Conservation (phyloP, 2,888 invertebrate species). For the Deroplatys truncata region DNA sequence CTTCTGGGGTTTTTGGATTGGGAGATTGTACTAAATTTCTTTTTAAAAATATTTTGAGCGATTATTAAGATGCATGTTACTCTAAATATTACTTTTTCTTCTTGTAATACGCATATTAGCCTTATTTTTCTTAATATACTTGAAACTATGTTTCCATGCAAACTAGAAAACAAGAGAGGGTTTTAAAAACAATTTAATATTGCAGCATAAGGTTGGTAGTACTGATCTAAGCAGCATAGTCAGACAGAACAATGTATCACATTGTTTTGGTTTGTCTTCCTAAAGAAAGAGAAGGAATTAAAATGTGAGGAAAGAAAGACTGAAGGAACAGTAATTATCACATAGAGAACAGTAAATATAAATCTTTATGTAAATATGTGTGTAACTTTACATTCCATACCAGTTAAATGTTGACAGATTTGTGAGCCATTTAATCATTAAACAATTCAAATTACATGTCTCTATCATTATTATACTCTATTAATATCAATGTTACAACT, state of each 20-base stretch:
- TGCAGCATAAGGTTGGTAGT: not conserved
- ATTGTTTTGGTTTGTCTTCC: not conserved
- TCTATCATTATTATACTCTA: not conserved
- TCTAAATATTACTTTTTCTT: too few relatives aligned
- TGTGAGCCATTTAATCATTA: not conserved
- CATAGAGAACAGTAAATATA: not conserved
- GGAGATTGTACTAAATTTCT: too few relatives aligned
- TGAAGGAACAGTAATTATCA: not conserved
- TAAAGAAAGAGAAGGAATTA: not conserved
- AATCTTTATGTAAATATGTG: not conserved
- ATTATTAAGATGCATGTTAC: too few relatives aligned
- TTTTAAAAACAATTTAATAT: too few relatives aligned
- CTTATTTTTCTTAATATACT: too few relatives aligned
- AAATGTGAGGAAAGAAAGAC: not conserved
- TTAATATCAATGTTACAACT: not conserved
- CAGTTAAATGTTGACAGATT: not conserved
- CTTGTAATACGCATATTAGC: too few relatives aligned
- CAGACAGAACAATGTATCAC: not conserved
- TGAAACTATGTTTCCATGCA: too few relatives aligned
- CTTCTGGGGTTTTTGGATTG: too few relatives aligned
- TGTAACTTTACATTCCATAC: not conserved
- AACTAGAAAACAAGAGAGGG: too few relatives aligned
- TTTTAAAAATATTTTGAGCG: too few relatives aligned
- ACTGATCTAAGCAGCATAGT: not conserved
- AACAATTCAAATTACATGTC: not conserved